Base-by-base conservation (phyloP, 2,797 vertebrate species). In the Mormyrus proboscirostris region DNA sequence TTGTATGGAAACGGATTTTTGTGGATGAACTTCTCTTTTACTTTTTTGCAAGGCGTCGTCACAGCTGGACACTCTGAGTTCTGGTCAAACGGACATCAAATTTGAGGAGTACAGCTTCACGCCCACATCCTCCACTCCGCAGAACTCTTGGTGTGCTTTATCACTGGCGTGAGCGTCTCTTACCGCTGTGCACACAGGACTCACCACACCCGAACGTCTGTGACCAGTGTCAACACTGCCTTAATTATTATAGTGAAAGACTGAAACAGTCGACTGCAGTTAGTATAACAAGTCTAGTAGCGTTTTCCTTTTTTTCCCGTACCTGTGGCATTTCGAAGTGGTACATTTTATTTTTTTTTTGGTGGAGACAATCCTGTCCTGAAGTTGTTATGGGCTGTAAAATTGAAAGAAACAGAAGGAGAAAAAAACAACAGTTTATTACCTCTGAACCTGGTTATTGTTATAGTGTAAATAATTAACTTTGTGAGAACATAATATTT, bases 71-170 rank as follows among this genome's bases (percentile, higher is more conserved):
- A 95, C 95, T 41, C 90, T 96, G 88, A 93, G 91, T 1, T 44
- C 96, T 0, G 87, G 94, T 91, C 97, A 97, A 0, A 33, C 97
- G 90, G 97, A 99, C 91, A 97, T 99, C 94, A 99, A 98, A 93
- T 99, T 97, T 0, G 98, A 99, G 94, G 98, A 99, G 89, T 99
- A 97, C 90, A 91, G 94, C 53, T 98, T 97, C 92, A 95, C 96
- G 0, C 91, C 97, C 0, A 86, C 93, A 1, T 92, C 95, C 90
- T 94, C 98, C 93, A 93, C 95, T 51, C 93, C 96, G 0, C 98
- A 98, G 90, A 96, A 97, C 93, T 96, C 97, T 90, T 99, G 98
- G 98, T 99, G 98, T 0, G 96, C 97, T 0, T 93, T 99, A 93
- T 97, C 98, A 0, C 96, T 98, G 25, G 98, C 98, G 29, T 99